Base-by-base conservation (phyloP, 1,140 invertebrate genomes). In the Diprion similis region DNA sequence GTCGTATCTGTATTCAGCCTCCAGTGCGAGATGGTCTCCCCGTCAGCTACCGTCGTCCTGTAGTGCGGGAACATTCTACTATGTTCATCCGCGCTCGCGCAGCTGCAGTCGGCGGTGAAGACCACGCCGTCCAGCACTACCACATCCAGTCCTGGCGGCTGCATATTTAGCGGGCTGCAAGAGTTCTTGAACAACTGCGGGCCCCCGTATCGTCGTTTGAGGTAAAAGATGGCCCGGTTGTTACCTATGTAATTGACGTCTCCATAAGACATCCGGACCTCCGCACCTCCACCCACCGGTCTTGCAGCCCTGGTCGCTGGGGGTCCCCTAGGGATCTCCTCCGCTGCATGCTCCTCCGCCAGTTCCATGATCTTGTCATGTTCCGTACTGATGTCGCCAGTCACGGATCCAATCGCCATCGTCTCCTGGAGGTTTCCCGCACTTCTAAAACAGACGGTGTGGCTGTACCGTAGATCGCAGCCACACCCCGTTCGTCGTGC, bases 11-110 rank as follows among this genome's bases (percentile, higher is more conserved):
- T 59, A n/a, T 59, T 59, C 10, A 59, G 51, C 51, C 51, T 59
- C n/a, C n/a, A n/a, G n/a, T 10, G 10, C 51, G 51, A n/a, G 51
- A 10, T 10, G 10, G 51, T 59, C n/a, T 10, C 10, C n/a, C 51
- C 51, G 51, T 10, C 51, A n/a, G 51, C 51, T 10, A 10, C 10
- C 10, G 51, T 59, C 10, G n/a, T n/a, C n/a, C 51, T 59, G 51
- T 59, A 59, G n/a, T 59, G 51, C n/a, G 51, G 51, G n/a, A 59
- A 59, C 51, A 59, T 59, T n/a, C n/a, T 59, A 10, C n/a, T 59
- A n/a, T 59, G 51, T n/a, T 59, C 10, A n/a, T 10, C n/a, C 10
- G 51, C 51, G 10, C 10, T 10, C 10, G 10, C 51, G n/a, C 51
- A 59, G 10, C n/a, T 59, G n/a, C 51, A 59, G 10, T 10, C n/a